A percentile compares a stretch with the other conserved stretches of the same genome.
These are phyloP conservation scores for Conistra vaccinii DNA, from an alignment of 2,888 invertebrate species.

Conservation along the genomic window DNA sequence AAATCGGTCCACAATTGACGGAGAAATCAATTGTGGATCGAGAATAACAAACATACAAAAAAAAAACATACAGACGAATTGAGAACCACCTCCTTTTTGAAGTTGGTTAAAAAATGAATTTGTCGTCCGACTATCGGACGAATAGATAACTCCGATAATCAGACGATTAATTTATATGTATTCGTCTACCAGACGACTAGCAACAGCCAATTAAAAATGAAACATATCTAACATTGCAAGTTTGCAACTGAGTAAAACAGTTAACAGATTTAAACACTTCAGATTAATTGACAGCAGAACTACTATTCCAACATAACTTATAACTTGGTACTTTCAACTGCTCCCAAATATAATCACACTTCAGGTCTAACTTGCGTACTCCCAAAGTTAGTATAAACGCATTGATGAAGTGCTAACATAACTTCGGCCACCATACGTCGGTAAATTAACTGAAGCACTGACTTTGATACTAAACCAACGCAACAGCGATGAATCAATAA, in stretches of 20 bases:
- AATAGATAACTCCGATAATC: no score
- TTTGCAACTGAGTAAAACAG: background rate
- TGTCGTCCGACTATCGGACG: no score
- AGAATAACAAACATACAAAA: no score
- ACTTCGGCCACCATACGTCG: constrained; percentile 15
- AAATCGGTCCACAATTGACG: no score
- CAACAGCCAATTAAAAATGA: no score
- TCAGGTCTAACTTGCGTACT: background rate
- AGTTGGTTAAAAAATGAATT: no score
- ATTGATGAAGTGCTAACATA: constrained; percentile 50
- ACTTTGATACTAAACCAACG: constrained; percentile 21
- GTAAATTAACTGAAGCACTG: constrained; percentile 14
- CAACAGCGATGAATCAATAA: constrained; percentile 22
- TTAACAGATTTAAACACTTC: constrained; percentile 14
- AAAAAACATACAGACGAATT: no score
- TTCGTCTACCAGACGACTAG: no score
- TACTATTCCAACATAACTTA: background rate
- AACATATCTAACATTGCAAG: background rate
- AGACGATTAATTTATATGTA: no score
- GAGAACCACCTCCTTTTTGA: no score
- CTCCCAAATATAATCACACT: constrained; percentile 45
- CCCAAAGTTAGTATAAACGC: constrained; percentile 31
- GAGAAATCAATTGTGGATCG: no score
- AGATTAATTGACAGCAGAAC: constrained; percentile 9
- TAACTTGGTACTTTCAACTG: constrained; percentile 34